phyloP scores from a whole-genome alignment of 2,797 vertebrate genomes.

The Calcarius lapponicus region DNA sequence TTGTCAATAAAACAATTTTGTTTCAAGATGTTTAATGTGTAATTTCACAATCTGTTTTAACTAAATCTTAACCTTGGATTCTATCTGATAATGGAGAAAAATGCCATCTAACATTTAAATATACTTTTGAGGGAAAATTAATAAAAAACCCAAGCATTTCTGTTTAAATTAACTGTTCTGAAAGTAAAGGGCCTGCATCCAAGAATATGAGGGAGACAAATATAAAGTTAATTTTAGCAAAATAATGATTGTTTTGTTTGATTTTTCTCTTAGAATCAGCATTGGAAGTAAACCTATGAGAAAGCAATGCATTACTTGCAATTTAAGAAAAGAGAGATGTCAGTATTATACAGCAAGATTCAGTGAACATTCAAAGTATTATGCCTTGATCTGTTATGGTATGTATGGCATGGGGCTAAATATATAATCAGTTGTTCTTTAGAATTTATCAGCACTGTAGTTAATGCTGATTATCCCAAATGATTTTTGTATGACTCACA shows the following conservation, averaged over 20 bases:
- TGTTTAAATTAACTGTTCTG: neutral
- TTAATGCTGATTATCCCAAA: neutral
- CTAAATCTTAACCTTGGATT: neutral
- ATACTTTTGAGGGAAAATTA: neutral
- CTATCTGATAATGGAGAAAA: neutral
- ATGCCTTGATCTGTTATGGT: constrained; percentile 80
- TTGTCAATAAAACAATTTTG: neutral
- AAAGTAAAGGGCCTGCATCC: neutral
- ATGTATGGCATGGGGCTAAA: constrained; percentile 43
- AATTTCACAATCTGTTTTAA: neutral
- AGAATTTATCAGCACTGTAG: neutral
- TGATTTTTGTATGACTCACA: neutral
- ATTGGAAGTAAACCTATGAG: constrained; percentile 70
- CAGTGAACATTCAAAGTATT: constrained; percentile 78
- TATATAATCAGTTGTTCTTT: neutral
- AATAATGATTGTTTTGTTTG: constrained; percentile 60
- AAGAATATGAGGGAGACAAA: neutral
- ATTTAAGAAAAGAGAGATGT: constrained; percentile 81
- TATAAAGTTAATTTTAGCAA: neutral
- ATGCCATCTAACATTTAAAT: neutral
- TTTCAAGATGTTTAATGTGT: neutral
- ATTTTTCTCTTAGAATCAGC: constrained; percentile 77
- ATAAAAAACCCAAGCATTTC: neutral
- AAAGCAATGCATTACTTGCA: constrained; percentile 81
- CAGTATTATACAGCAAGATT: constrained; percentile 82